A percentile compares a stretch with the other conserved stretches of the same genome.
phyloP scores from a whole-genome alignment of 92 coral and sea anemone species.

The Actinernus sp. region DNA sequence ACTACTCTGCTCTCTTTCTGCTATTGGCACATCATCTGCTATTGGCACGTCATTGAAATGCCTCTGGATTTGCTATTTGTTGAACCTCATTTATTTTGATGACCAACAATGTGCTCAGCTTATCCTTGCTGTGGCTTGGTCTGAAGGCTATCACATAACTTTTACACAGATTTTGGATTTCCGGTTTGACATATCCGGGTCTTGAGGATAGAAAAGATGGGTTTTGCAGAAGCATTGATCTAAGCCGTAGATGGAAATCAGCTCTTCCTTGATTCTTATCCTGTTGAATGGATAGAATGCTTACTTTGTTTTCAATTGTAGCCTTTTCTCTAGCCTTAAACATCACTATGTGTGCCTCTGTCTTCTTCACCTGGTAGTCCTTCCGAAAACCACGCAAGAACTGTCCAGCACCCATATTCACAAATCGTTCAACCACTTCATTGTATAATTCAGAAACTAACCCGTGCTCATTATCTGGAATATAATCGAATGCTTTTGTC shows the following conservation, averaged over 20 bases:
- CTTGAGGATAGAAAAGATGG: neutral
- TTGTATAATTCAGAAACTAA: conserved; percentile 43
- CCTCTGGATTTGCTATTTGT: too few species aligned
- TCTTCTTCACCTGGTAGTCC: conserved; percentile 42
- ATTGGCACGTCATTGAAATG: too few species aligned
- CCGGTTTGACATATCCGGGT: neutral
- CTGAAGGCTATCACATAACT: neutral
- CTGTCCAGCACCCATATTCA: conserved; percentile 56
- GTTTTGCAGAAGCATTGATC: neutral
- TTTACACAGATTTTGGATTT: neutral
- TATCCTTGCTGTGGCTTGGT: neutral
- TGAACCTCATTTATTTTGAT: too few species aligned
- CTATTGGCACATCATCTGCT: too few species aligned
- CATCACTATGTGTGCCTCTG: conserved; percentile 58
- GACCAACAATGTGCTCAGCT: neutral
- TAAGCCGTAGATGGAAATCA: neutral
- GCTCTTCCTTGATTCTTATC: neutral
- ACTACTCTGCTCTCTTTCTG: too few species aligned
- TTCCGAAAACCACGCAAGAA: conserved; percentile 40
- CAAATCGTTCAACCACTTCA: conserved; percentile 20
- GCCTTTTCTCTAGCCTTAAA: neutral
- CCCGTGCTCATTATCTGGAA: too few species aligned
- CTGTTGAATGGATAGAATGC: neutral
- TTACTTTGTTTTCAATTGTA: neutral
- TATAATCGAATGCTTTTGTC: too few species aligned